A percentile compares a stretch with the other conserved stretches of the same genome.
These are phyloP conservation scores for Polyommatus iphigenia DNA, from an alignment of 2,888 invertebrate species.

Conservation along the genomic window DNA sequence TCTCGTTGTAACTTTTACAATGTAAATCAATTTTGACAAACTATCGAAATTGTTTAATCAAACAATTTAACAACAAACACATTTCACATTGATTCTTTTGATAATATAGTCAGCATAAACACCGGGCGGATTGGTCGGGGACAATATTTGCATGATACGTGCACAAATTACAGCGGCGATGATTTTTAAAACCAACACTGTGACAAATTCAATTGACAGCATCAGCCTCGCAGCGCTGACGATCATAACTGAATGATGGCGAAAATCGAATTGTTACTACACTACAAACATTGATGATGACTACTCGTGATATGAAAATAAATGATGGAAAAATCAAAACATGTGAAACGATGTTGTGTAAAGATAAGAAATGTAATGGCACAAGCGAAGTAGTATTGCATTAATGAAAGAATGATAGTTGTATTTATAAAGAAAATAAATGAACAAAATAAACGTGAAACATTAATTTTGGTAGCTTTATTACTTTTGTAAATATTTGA, in stretches of 20 bases:
- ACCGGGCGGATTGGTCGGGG: slow-evolving; percentile 37
- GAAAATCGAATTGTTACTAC: slow-evolving; percentile 55
- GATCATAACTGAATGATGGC: slow-evolving; percentile 50
- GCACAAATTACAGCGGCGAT: slow-evolving; percentile 40
- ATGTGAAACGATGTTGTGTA: background rate
- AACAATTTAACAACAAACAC: slow-evolving; percentile 37
- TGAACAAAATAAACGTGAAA: background rate
- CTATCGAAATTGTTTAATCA: background rate
- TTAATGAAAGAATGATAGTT: background rate
- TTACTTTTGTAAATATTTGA: background rate
- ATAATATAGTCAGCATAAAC: slow-evolving; percentile 31
- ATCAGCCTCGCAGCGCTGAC: slow-evolving; percentile 45
- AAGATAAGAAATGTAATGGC: background rate
- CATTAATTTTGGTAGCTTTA: background rate
- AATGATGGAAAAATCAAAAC: background rate
- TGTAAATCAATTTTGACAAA: background rate
- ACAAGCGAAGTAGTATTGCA: no score
- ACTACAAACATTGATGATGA: background rate
- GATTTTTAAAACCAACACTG: slow-evolving; percentile 42
- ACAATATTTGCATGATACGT: slow-evolving; percentile 39
- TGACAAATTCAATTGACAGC: slow-evolving; percentile 43
- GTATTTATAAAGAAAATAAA: background rate
- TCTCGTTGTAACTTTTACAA: no score
- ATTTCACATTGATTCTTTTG: slow-evolving; percentile 29
- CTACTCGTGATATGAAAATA: background rate